Conservation (phyloP, 1,140 invertebrate genomes). For the Pseudomyrmex sp. region DNA sequence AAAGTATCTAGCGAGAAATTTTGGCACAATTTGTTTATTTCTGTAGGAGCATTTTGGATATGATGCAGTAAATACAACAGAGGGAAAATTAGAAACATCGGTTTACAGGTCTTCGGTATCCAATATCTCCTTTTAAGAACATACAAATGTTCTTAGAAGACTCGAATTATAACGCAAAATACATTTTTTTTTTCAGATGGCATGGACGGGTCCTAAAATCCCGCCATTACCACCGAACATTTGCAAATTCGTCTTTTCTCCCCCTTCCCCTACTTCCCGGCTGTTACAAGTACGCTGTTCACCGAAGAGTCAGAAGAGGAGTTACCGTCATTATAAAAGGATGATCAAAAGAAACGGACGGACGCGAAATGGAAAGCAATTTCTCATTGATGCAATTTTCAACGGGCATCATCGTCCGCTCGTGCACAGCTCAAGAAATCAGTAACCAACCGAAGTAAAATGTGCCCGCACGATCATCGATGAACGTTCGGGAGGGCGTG, state of each 20-base stretch:
- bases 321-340: conserved; percentile 35
- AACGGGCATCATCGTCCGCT: conserved; percentile 3
- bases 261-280: conserved; percentile 64
- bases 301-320: conserved; percentile 66
- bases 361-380: conserved; percentile 20
- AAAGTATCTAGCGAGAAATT: no score
- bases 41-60: no score
- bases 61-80: no score
- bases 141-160: no score
- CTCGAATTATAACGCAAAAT: no score
- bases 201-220: conserved; percentile 73
- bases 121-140: no score
- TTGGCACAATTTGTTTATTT: no score
- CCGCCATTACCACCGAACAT: conserved; percentile 73
- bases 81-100: no score
- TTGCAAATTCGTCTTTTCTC: conserved; percentile 78
- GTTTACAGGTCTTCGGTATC: no score
- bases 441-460: conserved; percentile 8
- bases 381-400: conserved; percentile 34
- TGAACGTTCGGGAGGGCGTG: background rate
- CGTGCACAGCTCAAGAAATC: background rate
- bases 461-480: conserved; percentile 19
- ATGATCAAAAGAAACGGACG: conserved; percentile 35
- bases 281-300: conserved; percentile 70
- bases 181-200: conserved; percentile 69